A percentile compares a stretch with the other conserved stretches of the same genome.
phyloP scores from a whole-genome alignment of 2,113 vertebrate genomes.

The Pandion haliaetus region DNA sequence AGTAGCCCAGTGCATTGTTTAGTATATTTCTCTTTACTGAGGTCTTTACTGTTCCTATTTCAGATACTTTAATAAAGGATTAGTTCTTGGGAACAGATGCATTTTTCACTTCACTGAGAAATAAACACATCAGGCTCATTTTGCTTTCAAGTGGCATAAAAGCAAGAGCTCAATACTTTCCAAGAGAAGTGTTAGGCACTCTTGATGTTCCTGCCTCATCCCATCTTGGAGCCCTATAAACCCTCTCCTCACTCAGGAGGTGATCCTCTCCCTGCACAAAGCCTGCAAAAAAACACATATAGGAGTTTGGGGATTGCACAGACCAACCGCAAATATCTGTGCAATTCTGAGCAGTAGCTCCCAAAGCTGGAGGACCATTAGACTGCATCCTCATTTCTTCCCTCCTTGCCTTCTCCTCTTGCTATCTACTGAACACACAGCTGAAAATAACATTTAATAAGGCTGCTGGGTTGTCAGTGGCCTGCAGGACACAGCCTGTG shows the following conservation, averaged over 20 bases:
- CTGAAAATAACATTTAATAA: neutral
- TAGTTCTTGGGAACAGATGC: neutral
- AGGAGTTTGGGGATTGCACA: neutral
- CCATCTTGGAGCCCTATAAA: neutral
- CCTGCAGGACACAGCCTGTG: neutral
- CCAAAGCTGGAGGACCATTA: neutral
- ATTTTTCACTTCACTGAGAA: neutral
- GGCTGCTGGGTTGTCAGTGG: neutral
- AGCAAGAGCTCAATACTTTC: neutral
- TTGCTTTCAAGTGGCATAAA: neutral
- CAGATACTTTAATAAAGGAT: neutral
- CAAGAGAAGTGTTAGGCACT: fast-evolving
- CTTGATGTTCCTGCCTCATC: neutral
- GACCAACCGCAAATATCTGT: neutral
- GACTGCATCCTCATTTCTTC: neutral
- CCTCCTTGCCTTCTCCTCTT: neutral
- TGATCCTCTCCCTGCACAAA: neutral
- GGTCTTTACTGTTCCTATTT: neutral
- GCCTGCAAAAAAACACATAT: fast-evolving
- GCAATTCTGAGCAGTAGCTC: neutral
- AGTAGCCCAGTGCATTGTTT: neutral
- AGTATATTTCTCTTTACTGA: neutral
- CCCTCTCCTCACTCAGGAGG: neutral
- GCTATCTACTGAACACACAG: neutral
- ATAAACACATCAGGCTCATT: neutral